A percentile compares a stretch with the other conserved stretches of the same genome.
These are phyloP conservation scores for Pristionchus japonicus DNA, from an alignment of 2,888 invertebrate genomes.

Conservation along the genomic window DNA sequence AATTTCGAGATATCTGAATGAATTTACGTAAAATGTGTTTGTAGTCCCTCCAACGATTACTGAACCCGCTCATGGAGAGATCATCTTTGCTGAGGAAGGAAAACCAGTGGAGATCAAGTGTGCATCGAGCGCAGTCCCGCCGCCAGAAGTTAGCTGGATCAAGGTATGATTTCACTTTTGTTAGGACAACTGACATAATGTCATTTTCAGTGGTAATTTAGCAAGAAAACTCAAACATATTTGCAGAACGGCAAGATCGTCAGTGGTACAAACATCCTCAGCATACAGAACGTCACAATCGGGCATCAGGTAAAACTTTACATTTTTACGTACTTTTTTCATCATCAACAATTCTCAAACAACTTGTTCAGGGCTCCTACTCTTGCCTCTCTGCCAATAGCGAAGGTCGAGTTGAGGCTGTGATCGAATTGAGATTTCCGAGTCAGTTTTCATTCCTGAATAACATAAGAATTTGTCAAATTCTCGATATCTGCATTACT, in stretches of 20 bases:
- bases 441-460: constrained; percentile 54
- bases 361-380: constrained; percentile 61
- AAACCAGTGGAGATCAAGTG: constrained; percentile 17
- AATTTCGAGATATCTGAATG: too few relatives aligned
- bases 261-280: neutral
- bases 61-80: neutral
- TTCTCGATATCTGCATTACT: too few relatives aligned
- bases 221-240: neutral
- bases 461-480: neutral
- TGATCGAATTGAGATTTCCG: constrained; percentile 61
- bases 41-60: constrained; percentile 31
- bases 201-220: too few relatives aligned
- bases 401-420: constrained; percentile 62
- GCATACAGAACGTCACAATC: neutral
- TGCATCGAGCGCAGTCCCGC: constrained; percentile 5
- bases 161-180: constrained; percentile 24
- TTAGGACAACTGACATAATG: too few relatives aligned
- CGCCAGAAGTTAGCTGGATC: constrained; percentile 45
- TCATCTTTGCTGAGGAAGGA: constrained; percentile 35
- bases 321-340: too few relatives aligned
- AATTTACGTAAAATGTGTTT: neutral
- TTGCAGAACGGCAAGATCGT: constrained; percentile 39
- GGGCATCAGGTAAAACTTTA: neutral
- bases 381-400: constrained; percentile 67
- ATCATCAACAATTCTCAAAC: too few relatives aligned